Evolutionary conservation across 2,113 vertebrate genomes (phyloP), one percentile per base, ranked within the genome.

Genomic region (Sula dactylatra): DNA sequence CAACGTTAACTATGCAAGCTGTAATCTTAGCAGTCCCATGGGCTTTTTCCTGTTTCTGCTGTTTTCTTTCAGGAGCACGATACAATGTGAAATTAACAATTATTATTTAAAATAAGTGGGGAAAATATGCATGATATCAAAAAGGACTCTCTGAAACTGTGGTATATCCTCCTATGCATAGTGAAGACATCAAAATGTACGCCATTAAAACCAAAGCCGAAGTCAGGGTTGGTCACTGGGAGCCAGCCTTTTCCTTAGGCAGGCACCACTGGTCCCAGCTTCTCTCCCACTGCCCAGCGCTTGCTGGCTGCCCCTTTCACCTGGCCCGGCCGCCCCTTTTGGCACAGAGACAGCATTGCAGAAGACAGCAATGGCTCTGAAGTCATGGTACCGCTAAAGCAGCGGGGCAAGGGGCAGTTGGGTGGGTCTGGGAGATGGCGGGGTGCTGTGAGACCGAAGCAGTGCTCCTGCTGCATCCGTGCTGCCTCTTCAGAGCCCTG

Each of bases 341-440:
- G 15, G 24, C 82, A 26, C 58, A 2, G 19, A 45, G 45, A 12
- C 2, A 0, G 5, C 49, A 2, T 5, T 42, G 64, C 54, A 47
- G 77, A 31, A 38, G 47, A 3, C 47, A 50, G 31, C 0, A 0
- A 6, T 62, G 73, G 22, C 56, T 86, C 49, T 50, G 50, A 52
- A 58, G 82, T n/a, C 4, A 0, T 25, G 54, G 44, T 8, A 9
- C 40, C 20, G 0, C 42, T 24, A 18, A 32, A 38, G 56, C n/a
- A 50, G 32, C 0, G 0, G 31, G 40, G 21, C 55, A 27, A 36
- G 26, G 17, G 15, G 6, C 20, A 1, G 6, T 0, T 21, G 25
- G 31, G 12, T 42, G 61, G 29, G 20, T 13, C 20, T 85, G 70
- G 32, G 47, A 59, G n/a, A 12, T 16, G 36, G 2, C 6, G 25